Percentiles rank a stretch among this genome's conserved stretches.
Evolutionary conservation across 2,888 invertebrate species (phyloP).

Genomic region (Tenthredo distinguenda): DNA sequence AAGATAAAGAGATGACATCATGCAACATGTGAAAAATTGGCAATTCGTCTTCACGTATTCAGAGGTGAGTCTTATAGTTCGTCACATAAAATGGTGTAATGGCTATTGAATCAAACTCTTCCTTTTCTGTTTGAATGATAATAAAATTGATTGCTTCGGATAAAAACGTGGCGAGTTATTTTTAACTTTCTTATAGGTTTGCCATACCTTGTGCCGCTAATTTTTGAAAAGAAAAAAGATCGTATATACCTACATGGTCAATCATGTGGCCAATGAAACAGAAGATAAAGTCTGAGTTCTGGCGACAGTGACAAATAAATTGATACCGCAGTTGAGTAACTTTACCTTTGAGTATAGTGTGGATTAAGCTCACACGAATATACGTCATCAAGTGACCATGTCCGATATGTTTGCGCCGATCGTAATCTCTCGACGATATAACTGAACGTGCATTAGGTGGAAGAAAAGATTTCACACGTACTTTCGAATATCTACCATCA

Average conservation of each 20-base stretch:
- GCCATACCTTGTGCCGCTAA: not conserved
- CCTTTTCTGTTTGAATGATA: not conserved
- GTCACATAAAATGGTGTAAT: not conserved
- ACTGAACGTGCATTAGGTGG: not conserved
- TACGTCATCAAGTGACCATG: not conserved
- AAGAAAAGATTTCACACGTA: not conserved
- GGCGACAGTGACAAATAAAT: constrained; percentile 2
- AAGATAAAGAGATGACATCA: not conserved
- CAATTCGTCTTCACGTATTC: not conserved
- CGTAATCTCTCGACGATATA: not conserved
- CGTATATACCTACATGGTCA: not conserved
- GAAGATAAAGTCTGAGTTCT: not conserved
- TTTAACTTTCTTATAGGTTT: not conserved
- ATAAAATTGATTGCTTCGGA: not conserved
- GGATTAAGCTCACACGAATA: not conserved
- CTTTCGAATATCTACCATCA: not conserved
- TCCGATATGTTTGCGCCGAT: not conserved
- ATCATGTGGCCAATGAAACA: not conserved
- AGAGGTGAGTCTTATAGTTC: not conserved
- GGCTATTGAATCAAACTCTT: not conserved
- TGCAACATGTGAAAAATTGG: not conserved
- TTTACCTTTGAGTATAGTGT: not conserved
- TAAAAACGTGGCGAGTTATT: not conserved
- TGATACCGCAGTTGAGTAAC: constrained; percentile 9
- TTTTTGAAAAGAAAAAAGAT: not conserved